Conservation (phyloP, 2,888 invertebrate genomes). For the Leptarthrus brevirostris region DNA sequence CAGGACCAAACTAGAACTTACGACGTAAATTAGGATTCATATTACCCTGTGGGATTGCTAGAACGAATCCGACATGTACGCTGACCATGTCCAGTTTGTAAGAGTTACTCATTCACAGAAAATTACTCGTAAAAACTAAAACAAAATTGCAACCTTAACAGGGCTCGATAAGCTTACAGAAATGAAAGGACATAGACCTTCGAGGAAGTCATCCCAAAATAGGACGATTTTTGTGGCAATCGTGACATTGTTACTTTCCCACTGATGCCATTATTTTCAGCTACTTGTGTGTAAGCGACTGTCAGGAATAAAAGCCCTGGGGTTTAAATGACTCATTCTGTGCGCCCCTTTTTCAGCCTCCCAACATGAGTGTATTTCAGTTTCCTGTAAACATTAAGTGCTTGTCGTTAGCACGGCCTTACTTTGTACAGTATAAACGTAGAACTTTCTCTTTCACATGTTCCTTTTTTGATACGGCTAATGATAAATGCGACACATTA, state of each 20-base stretch:
- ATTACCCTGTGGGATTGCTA: too few species aligned
- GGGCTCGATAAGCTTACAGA: not conserved
- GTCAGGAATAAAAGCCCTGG: slow-evolving; percentile 18
- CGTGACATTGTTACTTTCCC: not conserved
- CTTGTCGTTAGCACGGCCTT: slow-evolving; percentile 8
- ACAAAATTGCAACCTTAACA: not conserved
- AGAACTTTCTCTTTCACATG: slow-evolving; percentile 8
- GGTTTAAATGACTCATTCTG: not conserved
- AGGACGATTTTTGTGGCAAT: slow-evolving; percentile 2
- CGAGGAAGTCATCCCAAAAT: not conserved
- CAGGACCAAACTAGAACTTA: too few species aligned
- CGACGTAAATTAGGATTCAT: too few species aligned
- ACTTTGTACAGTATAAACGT: not conserved
- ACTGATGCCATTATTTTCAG: slow-evolving; percentile 8
- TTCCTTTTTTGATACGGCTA: not conserved
- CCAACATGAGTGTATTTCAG: not conserved
- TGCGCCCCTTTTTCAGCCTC: not conserved
- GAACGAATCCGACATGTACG: not conserved
- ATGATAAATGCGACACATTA: slow-evolving; percentile 27
- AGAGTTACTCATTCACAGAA: not conserved
- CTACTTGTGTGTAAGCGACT: not conserved
- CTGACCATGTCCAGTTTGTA: slow-evolving; percentile 7
- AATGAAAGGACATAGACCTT: not conserved
- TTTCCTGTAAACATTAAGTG: slow-evolving; percentile 16
- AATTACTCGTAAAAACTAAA: slow-evolving; percentile 4